Percentiles rank a stretch among this genome's conserved stretches.
phyloP scores from a whole-genome alignment of 2,888 invertebrate genomes.

The Amblyjoppa fuscipennis region DNA sequence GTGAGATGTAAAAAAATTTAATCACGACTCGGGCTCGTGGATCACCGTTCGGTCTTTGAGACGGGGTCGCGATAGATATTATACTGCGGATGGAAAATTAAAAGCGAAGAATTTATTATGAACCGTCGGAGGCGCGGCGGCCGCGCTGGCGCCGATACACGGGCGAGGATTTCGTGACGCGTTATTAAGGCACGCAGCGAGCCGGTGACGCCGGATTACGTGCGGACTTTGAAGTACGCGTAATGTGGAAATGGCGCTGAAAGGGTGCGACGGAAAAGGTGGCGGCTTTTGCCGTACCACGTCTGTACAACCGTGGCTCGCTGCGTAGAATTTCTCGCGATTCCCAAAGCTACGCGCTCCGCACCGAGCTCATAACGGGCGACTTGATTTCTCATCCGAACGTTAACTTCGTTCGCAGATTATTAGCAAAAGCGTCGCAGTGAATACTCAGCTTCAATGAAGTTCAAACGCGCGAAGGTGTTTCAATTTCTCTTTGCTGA shows the following conservation, averaged over 20 bases:
- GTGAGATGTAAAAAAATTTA: background rate
- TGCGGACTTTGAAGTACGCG: slow-evolving; percentile 36
- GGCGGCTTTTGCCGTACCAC: background rate
- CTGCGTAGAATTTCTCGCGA: background rate
- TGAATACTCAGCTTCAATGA: too few relatives aligned
- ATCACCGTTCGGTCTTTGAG: too few relatives aligned
- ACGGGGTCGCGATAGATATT: too few relatives aligned
- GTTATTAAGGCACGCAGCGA: slow-evolving; percentile 31
- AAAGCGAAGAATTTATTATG: slow-evolving; percentile 19
- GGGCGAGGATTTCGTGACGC: slow-evolving; percentile 15
- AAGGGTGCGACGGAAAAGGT: background rate
- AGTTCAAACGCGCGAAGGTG: too few relatives aligned
- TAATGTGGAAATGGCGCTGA: slow-evolving; percentile 29
- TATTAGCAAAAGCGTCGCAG: too few relatives aligned
- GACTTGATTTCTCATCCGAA: background rate
- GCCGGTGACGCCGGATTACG: slow-evolving; percentile 40
- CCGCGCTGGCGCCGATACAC: background rate
- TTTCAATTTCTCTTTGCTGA: too few relatives aligned
- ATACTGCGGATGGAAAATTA: background rate
- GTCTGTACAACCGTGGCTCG: slow-evolving; percentile 1
- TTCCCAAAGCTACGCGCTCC: slow-evolving; percentile 6
- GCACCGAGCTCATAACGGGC: background rate
- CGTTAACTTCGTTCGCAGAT: too few relatives aligned
- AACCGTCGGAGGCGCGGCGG: background rate
- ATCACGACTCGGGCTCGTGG: background rate